Base-by-base conservation (phyloP, 1,140 invertebrate genomes). In the Hestina assimilis region DNA sequence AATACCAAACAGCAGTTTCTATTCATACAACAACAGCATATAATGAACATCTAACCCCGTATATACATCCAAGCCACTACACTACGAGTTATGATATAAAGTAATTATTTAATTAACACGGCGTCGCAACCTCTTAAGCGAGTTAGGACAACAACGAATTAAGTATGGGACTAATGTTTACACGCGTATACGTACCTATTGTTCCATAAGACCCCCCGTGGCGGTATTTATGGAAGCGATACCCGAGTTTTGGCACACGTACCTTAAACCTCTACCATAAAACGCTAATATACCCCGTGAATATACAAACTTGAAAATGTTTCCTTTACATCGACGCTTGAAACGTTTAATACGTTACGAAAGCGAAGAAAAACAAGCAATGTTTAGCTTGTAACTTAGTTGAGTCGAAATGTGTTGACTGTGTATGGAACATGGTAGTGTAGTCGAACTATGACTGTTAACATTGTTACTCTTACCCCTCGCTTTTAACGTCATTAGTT, bases 31-130 rank as follows among this genome's bases (percentile, higher is more conserved):
- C n/a, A 38, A 6, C 33, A 40, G n/a, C 12, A 8, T 23, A 8
- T 23, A 31, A 26, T 12, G 23, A 42, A 26, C 24, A 20, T 40
- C 43, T 35, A 54, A 53, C 41, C 11, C 48, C 40, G 20, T 29
- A 40, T 42, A 28, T 52, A 63, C 33, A 63, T 71, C 76, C 80
- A 80, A 79, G 33, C 33, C 33, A 38, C 33, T 38, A 38, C 15
- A 38, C 33, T 38, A 6, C 20, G 53, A 56, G 53, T 86, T 86
- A 83, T 86, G 83, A 83, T 83, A 83, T 79, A 83, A 79, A 83
- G 81, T 86, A 83, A 86, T 86, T 86, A 84, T 84, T 84, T 84
- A 86, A 86, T 84, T 81, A 86, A 82, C 79, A 83, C 64, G 58
- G 60, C 79, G 75, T 86, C 74, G 73, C 75, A 79, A 80, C 79